Conservation (phyloP, 2,888 invertebrate species). For the Blastobasis adustella region DNA sequence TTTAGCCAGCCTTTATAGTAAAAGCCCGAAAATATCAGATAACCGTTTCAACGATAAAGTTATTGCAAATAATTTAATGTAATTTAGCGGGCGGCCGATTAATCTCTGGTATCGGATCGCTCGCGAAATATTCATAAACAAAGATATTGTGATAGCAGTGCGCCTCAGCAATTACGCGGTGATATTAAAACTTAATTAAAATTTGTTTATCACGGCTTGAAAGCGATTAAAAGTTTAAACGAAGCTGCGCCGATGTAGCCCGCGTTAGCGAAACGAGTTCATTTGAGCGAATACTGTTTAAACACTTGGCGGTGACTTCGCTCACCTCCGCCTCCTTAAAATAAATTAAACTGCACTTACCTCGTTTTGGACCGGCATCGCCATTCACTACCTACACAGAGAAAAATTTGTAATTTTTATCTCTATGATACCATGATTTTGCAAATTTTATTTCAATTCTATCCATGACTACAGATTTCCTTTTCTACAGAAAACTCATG, state of each 20-base stretch:
- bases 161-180: constrained; percentile 70
- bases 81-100: constrained; percentile 2
- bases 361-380: too few relatives aligned
- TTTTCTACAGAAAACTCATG: too few relatives aligned
- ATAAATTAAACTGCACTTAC: too few relatives aligned
- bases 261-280: constrained; percentile 65
- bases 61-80: constrained; percentile 1
- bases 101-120: constrained; percentile 16
- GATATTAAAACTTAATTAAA: constrained; percentile 75
- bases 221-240: constrained; percentile 74
- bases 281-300: constrained; percentile 59
- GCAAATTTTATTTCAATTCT: too few relatives aligned
- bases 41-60: background rate
- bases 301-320: constrained; percentile 1
- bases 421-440: too few relatives aligned
- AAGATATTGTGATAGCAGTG: constrained; percentile 60
- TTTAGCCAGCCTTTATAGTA: too few relatives aligned
- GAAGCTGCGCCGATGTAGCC: constrained; percentile 61
- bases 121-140: constrained; percentile 56
- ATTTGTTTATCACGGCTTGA: constrained; percentile 72
- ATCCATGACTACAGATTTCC: too few relatives aligned
- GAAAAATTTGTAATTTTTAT: too few relatives aligned
- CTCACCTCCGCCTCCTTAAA: background rate
- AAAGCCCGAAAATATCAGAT: background rate
- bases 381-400: too few relatives aligned